Percentiles rank a stretch among this genome's conserved stretches.
Evolutionary conservation across 2,797 vertebrate genomes (phyloP).

Genomic region (Coilia nasus): DNA sequence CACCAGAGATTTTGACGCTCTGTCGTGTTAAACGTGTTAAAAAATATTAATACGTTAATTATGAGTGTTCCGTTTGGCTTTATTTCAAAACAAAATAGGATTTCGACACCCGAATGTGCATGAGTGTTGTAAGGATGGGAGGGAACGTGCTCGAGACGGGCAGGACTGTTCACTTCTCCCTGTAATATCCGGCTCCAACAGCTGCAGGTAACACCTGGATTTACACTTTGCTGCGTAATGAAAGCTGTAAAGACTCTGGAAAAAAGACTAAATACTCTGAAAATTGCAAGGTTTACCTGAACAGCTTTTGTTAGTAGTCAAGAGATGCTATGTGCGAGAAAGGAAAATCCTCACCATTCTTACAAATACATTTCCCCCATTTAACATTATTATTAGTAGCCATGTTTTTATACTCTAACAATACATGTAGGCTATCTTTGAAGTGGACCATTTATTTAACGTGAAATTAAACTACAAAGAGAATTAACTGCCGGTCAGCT

Average conservation of each 20-base stretch:
- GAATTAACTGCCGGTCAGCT: not conserved
- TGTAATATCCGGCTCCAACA: conserved; percentile 65
- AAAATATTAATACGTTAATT: not conserved
- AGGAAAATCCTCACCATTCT: not conserved
- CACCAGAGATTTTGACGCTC: too few species aligned
- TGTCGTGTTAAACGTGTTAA: too few species aligned
- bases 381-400: too few species aligned
- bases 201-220: conserved; percentile 83
- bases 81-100: not conserved
- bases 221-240: not conserved
- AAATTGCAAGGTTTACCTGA: not conserved
- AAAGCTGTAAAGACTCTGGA: conserved; percentile 30
- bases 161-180: conserved; percentile 75
- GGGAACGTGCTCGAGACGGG: conserved; percentile 67
- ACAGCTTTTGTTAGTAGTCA: not conserved
- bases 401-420: too few species aligned
- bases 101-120: conserved; percentile 62
- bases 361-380: not conserved
- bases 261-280: not conserved
- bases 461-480: not conserved
- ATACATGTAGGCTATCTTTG: too few species aligned
- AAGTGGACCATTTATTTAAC: not conserved
- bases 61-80: not conserved
- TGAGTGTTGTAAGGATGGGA: conserved; percentile 83
- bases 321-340: not conserved